These are phyloP conservation scores for Megalops atlanticus DNA, from an alignment of 2,113 vertebrate species.

Conservation along the genomic window DNA sequence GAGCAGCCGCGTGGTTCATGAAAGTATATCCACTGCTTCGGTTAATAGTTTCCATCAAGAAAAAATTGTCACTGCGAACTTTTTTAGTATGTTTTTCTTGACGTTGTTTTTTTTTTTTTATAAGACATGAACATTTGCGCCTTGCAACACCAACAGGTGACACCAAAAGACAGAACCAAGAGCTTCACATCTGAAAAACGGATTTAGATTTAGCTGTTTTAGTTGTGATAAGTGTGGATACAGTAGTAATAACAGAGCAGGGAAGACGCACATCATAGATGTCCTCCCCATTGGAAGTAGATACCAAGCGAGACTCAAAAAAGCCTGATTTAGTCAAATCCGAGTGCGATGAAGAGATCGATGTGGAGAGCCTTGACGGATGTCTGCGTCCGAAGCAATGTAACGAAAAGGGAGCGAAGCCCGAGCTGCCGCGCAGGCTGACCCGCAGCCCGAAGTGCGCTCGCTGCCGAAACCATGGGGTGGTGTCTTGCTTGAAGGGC, in stretches of 20 bases:
- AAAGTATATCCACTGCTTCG: constrained; percentile 55
- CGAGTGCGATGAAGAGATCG: constrained; percentile 51
- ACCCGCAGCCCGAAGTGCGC: constrained; percentile 78
- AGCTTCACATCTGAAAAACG: neutral
- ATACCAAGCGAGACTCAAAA: constrained; percentile 50
- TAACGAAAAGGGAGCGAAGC: constrained; percentile 27
- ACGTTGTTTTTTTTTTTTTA: neutral
- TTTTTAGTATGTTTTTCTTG: neutral
- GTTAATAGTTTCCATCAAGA: constrained; percentile 53
- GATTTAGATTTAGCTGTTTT: neutral
- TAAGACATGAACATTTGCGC: neutral
- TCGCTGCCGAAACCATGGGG: constrained; percentile 78
- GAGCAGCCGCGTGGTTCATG: constrained; percentile 61
- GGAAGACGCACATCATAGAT: constrained; percentile 55
- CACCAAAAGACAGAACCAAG: neutral
- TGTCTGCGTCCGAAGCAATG: constrained; percentile 33
- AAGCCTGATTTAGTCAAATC: constrained; percentile 44
- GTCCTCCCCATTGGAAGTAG: constrained; percentile 58
- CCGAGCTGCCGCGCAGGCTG: constrained; percentile 58
- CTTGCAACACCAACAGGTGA: neutral
- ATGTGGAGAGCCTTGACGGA: constrained; percentile 62
- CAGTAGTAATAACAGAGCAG: no score
- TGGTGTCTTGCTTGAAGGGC: constrained; percentile 76
- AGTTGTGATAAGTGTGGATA: neutral
- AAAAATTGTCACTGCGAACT: no score